Evolutionary conservation across 1,140 invertebrate genomes (phyloP).

Genomic region (Stenopsyche tienmushanensis): DNA sequence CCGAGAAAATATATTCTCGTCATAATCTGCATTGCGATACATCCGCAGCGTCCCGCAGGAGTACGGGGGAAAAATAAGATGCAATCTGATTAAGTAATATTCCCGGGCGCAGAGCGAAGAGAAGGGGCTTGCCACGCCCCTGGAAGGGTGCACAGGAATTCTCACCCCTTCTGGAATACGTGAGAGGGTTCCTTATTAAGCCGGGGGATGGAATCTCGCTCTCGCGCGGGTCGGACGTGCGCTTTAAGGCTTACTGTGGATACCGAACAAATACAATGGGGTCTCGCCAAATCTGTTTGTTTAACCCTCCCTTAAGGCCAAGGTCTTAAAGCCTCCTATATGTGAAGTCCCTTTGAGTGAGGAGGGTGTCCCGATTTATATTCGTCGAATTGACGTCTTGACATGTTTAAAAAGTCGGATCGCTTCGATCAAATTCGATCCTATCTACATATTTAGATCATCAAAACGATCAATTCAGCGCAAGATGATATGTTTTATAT

Average conservation of each 20-base stretch:
- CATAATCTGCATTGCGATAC: background rate
- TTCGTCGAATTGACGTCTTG: too few species aligned
- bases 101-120: background rate
- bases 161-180: constrained; percentile 1
- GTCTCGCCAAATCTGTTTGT: background rate
- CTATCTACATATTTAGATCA: too few species aligned
- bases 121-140: background rate
- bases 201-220: constrained; percentile 7
- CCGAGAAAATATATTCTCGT: background rate
- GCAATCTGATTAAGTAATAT: constrained; percentile 26
- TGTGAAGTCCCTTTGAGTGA: too few species aligned
- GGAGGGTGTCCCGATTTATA: too few species aligned
- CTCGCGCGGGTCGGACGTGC: constrained; percentile 2
- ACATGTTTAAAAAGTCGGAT: too few species aligned
- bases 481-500: too few species aligned
- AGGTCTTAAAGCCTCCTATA: constrained; percentile 14
- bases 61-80: background rate
- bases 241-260: background rate
- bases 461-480: too few species aligned
- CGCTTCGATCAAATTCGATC: too few species aligned
- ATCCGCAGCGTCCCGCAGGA: constrained; percentile 2
- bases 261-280: constrained; percentile 4
- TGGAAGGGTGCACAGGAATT: background rate
- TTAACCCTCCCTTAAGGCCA: constrained; percentile 20
- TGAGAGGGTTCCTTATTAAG: constrained; percentile 19